Percentiles rank a stretch among this genome's conserved stretches.
Conservation (phyloP, 2,113 vertebrate species). For the Urocynchramus pylzowi region DNA sequence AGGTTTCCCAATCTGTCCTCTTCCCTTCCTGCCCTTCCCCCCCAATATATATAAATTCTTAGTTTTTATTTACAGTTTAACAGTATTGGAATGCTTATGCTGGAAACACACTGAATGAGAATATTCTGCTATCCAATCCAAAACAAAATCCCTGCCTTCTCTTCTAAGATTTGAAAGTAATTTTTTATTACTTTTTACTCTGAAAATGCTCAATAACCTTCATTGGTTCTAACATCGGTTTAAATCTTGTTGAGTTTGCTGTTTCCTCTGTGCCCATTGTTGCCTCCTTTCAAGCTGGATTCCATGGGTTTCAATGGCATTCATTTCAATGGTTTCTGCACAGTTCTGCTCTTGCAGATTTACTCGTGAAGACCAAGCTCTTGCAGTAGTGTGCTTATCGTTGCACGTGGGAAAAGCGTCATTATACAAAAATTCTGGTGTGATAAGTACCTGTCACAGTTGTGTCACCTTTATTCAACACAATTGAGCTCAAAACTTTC, state of each 20-base stretch:
- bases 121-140: not conserved
- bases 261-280: not conserved
- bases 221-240: not conserved
- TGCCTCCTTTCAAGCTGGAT: not conserved
- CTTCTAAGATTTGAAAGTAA: not conserved
- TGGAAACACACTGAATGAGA: not conserved
- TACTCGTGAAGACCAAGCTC: not conserved
- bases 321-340: too few species aligned
- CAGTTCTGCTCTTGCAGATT: not conserved
- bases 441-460: not conserved
- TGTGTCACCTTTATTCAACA: not conserved
- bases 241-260: not conserved
- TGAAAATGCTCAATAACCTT: not conserved
- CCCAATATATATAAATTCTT: not conserved
- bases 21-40: accelerated
- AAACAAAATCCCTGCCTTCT: not conserved
- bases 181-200: not conserved
- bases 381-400: not conserved
- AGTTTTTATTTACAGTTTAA: not conserved
- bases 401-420: not conserved
- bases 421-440: not conserved
- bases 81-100: not conserved
- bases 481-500: accelerated
- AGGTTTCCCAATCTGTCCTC: not conserved
- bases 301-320: not conserved